A percentile compares a stretch with the other conserved stretches of the same genome.
These are phyloP conservation scores for Urocolius indicus DNA, from an alignment of 2,113 vertebrate genomes.

Conservation along the genomic window DNA sequence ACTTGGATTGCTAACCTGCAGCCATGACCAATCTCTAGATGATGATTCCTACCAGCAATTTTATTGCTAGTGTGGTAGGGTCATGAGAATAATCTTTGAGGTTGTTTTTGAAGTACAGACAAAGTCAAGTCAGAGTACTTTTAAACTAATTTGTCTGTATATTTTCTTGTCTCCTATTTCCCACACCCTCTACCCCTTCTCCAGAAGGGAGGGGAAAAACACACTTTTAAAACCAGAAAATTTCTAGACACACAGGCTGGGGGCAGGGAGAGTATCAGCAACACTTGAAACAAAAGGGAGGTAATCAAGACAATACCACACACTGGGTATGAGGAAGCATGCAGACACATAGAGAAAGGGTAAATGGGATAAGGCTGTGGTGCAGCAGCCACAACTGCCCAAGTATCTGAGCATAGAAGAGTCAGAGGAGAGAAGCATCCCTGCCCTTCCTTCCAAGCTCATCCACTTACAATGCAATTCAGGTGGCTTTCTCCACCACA, in stretches of 20 bases:
- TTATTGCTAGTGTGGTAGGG: not conserved
- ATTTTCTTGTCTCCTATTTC: not conserved
- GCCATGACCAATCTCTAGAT: not conserved
- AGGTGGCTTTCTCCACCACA: not conserved
- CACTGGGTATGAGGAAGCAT: not conserved
- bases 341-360: not conserved
- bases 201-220: not conserved
- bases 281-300: not conserved
- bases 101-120: not conserved
- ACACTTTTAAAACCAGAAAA: not conserved
- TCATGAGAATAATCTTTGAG: not conserved
- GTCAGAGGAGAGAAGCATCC: not conserved
- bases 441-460: not conserved
- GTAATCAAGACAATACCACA: not conserved
- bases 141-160: not conserved
- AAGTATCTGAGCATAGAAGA: not conserved
- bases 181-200: not conserved
- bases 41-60: not conserved
- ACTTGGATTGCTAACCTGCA: not conserved
- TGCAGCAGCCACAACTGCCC: not conserved
- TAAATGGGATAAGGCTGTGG: not conserved
- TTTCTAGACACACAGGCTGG: rapidly evolving
- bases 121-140: not conserved
- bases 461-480: not conserved
- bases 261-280: not conserved